Base-by-base conservation (phyloP, 2,113 vertebrate genomes). In the Mirza zaza region DNA sequence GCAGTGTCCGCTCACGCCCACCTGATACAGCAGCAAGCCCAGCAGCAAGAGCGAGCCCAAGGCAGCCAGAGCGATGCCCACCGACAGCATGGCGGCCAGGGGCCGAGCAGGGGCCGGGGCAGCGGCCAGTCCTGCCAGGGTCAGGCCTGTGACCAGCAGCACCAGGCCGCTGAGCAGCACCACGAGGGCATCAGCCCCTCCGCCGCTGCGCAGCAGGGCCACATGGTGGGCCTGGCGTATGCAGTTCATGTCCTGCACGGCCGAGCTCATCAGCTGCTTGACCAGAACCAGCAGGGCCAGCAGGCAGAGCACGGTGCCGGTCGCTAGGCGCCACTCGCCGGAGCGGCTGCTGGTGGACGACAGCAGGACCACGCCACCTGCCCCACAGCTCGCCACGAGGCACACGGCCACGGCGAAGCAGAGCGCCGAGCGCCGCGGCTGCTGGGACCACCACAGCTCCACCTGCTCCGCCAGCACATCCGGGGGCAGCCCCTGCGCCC, bases 211-310 rank as follows among this genome's bases (percentile, higher is more conserved):
- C 12, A 99, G 98, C 94, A 99, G 98, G 95, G 99, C 98, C 0
- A 99, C 99, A 34, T 99, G 99, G 15, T 98, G 98, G 13, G 99
- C 98, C 97, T 99, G 99, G 55, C 99, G 99, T 12, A 99, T 97
- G 88, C 99, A 99, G 91, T 99, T 99, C 99, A 99, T 99, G 98
- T 99, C 99, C 98, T 99, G 99, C 97, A 99, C 99, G 0, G 99
- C 99, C 0, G 99, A 99, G 98, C 99, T 99, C 98, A 99, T 98
- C 97, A 99, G 99, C 96, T 99, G 99, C 97, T 99, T 99, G 92
- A 99, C 99, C 65, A 99, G 99, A 63, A 99, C 99, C 0, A 99
- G 98, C 95, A 99, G 97, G 23, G 99, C 99, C 45, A 99, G 98
- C 81, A 99, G 98, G 96, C 99, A 99, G 87, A 99, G 99, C 0